These are phyloP conservation scores for Didymodactylos carnosus DNA, from an alignment of 2,888 invertebrate genomes.

Conservation along the genomic window DNA sequence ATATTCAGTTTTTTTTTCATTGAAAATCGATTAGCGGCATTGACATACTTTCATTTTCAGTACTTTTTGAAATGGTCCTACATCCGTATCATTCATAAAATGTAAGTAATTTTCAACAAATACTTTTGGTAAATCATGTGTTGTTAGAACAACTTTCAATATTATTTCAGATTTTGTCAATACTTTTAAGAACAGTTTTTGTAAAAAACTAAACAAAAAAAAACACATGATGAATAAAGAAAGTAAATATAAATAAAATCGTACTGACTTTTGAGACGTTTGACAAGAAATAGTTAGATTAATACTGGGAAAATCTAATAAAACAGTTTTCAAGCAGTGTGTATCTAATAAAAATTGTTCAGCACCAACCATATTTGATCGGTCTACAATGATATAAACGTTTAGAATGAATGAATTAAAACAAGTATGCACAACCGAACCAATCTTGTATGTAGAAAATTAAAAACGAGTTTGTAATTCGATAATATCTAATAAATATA, in stretches of 20 bases:
- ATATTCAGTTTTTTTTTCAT: too few species aligned
- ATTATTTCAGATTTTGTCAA: slow-evolving; percentile 9
- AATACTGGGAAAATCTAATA: slow-evolving; percentile 78
- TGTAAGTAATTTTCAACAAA: slow-evolving; percentile 14
- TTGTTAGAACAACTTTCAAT: slow-evolving; percentile 6
- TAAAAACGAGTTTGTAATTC: too few species aligned
- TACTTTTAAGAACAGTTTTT: slow-evolving; percentile 8
- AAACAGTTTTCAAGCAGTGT: slow-evolving; percentile 48
- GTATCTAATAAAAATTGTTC: slow-evolving; percentile 87
- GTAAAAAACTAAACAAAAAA: background rate
- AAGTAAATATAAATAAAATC: background rate
- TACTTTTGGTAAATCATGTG: background rate
- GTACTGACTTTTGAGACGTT: slow-evolving; percentile 45
- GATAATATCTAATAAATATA: slow-evolving; percentile 58
- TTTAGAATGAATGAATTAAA: slow-evolving; percentile 67
- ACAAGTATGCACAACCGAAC: slow-evolving; percentile 16
- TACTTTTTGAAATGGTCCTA: slow-evolving; percentile 3
- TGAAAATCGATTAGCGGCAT: too few species aligned
- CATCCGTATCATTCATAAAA: slow-evolving; percentile 4
- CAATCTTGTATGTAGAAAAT: too few species aligned
- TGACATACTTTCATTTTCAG: slow-evolving; percentile 12
- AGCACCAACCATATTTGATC: slow-evolving; percentile 65
- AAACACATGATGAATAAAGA: too few species aligned
- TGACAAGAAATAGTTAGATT: slow-evolving; percentile 65
- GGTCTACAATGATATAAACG: slow-evolving; percentile 66